These are phyloP conservation scores for Athalia cordata DNA, from an alignment of 2,888 invertebrate genomes.

Conservation along the genomic window DNA sequence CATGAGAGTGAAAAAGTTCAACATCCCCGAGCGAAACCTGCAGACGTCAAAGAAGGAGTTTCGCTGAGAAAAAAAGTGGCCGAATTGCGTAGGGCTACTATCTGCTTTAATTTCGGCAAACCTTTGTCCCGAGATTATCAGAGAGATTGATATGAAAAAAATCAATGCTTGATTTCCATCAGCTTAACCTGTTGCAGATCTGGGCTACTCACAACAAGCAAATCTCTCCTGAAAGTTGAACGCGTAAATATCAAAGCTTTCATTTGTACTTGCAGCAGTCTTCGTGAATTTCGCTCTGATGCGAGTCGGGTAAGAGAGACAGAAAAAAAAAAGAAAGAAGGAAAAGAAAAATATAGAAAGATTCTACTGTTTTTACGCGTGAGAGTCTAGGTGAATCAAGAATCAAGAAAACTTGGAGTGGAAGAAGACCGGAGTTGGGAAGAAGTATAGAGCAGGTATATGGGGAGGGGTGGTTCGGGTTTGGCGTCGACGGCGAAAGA, in stretches of 20 bases:
- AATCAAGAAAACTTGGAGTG: slow-evolving; percentile 13
- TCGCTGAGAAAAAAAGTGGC: slow-evolving; percentile 2
- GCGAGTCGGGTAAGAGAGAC: too few relatives aligned
- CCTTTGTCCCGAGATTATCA: not conserved
- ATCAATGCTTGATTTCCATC: too few relatives aligned
- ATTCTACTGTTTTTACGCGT: too few relatives aligned
- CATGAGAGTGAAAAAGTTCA: slow-evolving; percentile 36
- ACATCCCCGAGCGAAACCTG: slow-evolving; percentile 22
- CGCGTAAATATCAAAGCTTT: too few relatives aligned
- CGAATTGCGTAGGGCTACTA: not conserved
- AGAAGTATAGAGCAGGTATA: not conserved
- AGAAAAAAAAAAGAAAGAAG: not conserved
- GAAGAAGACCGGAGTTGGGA: slow-evolving; percentile 42
- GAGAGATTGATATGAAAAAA: too few relatives aligned
- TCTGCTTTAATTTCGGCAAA: slow-evolving; percentile 5
- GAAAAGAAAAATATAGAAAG: slow-evolving; percentile 2
- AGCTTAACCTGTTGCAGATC: too few relatives aligned
- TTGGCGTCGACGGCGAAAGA: slow-evolving; percentile 54
- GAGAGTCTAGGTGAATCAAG: not conserved
- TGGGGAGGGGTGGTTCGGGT: slow-evolving; percentile 53
- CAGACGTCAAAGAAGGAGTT: slow-evolving; percentile 22
- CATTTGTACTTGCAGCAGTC: too few relatives aligned
- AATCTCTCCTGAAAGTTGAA: too few relatives aligned
- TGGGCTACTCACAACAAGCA: too few relatives aligned
- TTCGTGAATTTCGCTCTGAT: too few relatives aligned